These are phyloP conservation scores for Pionites leucogaster DNA, from an alignment of 2,113 vertebrate genomes.

Conservation along the genomic window DNA sequence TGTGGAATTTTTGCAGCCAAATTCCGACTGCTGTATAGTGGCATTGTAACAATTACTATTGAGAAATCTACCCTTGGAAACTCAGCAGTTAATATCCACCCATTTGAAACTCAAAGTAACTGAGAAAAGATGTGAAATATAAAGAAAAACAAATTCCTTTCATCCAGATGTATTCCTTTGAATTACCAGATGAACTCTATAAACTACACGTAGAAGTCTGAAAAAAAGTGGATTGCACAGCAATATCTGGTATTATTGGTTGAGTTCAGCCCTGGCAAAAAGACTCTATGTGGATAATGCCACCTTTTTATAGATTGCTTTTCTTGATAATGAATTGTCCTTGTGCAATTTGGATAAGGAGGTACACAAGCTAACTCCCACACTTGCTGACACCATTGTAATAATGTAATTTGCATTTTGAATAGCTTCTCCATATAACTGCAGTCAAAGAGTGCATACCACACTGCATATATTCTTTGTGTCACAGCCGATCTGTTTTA, in stretches of 20 bases:
- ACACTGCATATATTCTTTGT: background rate
- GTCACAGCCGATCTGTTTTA: background rate
- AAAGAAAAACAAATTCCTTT: background rate
- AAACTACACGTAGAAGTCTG: background rate
- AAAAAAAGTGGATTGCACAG: background rate
- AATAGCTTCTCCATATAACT: background rate
- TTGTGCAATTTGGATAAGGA: background rate
- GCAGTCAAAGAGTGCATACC: background rate
- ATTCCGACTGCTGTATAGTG: background rate
- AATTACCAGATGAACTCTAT: background rate
- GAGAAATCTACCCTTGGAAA: background rate
- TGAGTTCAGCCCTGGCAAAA: background rate
- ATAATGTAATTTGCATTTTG: background rate
- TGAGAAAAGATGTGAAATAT: background rate
- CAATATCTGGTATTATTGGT: background rate
- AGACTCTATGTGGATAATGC: background rate
- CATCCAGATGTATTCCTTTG: background rate
- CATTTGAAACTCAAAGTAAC: background rate
- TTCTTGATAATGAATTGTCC: background rate
- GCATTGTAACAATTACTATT: background rate
- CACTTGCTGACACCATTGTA: background rate
- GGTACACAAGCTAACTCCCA: background rate
- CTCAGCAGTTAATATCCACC: background rate
- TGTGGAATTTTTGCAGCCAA: background rate
- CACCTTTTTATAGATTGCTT: background rate